A percentile compares a stretch with the other conserved stretches of the same genome.
Evolutionary conservation across 2,888 invertebrate genomes (phyloP).

Genomic region (Odontomyia ornata): DNA sequence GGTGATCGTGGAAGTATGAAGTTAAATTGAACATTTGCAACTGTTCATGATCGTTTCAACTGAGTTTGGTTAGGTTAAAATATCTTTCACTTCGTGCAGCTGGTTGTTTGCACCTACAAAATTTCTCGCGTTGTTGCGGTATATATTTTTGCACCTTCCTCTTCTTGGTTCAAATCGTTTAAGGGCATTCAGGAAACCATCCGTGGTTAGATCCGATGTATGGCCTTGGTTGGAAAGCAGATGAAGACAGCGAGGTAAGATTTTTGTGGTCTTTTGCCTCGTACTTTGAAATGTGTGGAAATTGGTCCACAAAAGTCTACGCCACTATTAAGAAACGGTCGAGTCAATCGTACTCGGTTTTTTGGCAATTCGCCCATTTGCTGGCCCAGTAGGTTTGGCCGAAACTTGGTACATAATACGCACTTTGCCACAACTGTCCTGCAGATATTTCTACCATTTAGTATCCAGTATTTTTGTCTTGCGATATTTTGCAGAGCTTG

Average conservation of each 20-base stretch:
- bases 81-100: neutral
- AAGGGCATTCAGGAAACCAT: slow-evolving; percentile 30
- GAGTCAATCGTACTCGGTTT: slow-evolving; percentile 40
- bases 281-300: slow-evolving; percentile 21
- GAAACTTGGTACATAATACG: slow-evolving; percentile 47
- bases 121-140: slow-evolving; percentile 3
- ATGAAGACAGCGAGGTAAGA: neutral
- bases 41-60: neutral
- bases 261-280: slow-evolving; percentile 41
- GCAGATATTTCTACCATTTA: slow-evolving; percentile 49
- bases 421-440: slow-evolving; percentile 48
- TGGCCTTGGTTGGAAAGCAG: neutral
- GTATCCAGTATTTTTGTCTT: slow-evolving; percentile 52
- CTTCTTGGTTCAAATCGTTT: slow-evolving; percentile 36
- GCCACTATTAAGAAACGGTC: slow-evolving; percentile 46
- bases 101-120: slow-evolving; percentile 19
- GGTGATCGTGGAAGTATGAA: slow-evolving; percentile 49
- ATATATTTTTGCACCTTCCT: slow-evolving; percentile 29
- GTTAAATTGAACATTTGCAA: slow-evolving; percentile 30
- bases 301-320: slow-evolving; percentile 47
- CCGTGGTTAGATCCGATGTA: slow-evolving; percentile 26
- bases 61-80: neutral
- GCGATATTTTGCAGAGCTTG: slow-evolving; percentile 46
- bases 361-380: slow-evolving; percentile 55
- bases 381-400: slow-evolving; percentile 47